Conservation (phyloP, 2,797 vertebrate species). For the Sebastes aleutianus region DNA sequence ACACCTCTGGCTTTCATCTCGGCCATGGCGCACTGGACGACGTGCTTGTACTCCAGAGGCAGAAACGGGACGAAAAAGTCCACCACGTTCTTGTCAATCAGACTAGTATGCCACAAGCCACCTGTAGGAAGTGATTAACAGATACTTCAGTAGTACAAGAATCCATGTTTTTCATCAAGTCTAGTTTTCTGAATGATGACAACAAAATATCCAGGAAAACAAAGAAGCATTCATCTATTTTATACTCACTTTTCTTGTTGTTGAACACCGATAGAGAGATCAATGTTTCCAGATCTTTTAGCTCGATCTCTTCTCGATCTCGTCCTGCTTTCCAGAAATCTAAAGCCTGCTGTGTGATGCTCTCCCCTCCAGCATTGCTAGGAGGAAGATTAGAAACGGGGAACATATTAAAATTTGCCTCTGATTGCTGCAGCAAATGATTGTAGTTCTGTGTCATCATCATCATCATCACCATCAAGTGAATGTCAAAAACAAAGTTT, state of each 20-base stretch:
- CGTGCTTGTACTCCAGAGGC: conserved; percentile 89
- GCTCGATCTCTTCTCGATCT: conserved; percentile 85
- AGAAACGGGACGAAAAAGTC: conserved; percentile 95
- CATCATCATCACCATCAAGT: not conserved
- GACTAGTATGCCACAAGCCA: conserved; percentile 90
- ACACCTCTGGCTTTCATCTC: conserved; percentile 81
- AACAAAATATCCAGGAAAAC: not conserved
- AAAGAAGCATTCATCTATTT: no score
- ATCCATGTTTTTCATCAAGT: not conserved
- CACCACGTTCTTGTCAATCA: conserved; percentile 92
- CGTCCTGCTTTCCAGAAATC: conserved; percentile 88
- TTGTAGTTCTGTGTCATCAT: not conserved
- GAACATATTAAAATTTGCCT: not conserved
- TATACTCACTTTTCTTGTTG: conserved; percentile 89
- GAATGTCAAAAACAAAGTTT: not conserved
- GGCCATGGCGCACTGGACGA: conserved; percentile 86
- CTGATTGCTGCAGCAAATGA: not conserved
- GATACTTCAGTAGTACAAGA: not conserved
- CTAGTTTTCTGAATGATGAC: not conserved
- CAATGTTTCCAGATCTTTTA: conserved; percentile 85
- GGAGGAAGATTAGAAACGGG: not conserved
- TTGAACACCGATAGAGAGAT: conserved; percentile 90
- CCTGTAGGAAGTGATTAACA: conserved; percentile 73
- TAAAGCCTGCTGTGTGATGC: conserved; percentile 84
- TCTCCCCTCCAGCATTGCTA: conserved; percentile 91